These are phyloP conservation scores for Drosophila baimaii DNA, from an alignment of 1,140 invertebrate species.

Conservation along the genomic window DNA sequence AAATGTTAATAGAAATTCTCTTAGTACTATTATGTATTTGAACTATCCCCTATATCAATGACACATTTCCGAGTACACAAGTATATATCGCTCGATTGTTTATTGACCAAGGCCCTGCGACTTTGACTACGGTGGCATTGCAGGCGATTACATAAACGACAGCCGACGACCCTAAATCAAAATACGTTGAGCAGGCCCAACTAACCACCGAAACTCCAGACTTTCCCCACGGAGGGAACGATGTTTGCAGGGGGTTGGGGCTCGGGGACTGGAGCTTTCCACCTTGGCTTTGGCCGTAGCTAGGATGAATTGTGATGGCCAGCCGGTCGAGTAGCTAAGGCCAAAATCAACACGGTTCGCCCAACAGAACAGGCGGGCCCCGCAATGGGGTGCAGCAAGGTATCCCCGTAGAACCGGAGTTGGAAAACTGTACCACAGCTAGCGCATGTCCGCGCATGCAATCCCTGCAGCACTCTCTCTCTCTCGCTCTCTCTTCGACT, in stretches of 20 bases:
- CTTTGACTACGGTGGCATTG: constrained; percentile 24
- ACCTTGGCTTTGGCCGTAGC: constrained; percentile 67
- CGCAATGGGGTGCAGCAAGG: constrained; percentile 5
- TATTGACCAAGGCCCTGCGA: constrained; percentile 52
- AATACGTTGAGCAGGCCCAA: constrained; percentile 61
- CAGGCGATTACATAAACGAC: constrained; percentile 68
- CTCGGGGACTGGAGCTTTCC: neutral
- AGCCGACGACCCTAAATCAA: constrained; percentile 76
- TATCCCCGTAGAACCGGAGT: constrained; percentile 47
- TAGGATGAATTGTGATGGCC: constrained; percentile 51
- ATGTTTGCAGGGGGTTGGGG: constrained; percentile 10
- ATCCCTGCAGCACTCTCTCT: constrained; percentile 33
- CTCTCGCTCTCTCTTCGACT: constrained; percentile 22
- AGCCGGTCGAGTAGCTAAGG: constrained; percentile 56
- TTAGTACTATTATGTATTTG: neutral
- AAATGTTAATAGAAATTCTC: neutral
- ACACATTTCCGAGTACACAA: constrained; percentile 54
- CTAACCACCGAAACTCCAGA: constrained; percentile 48
- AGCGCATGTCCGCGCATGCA: constrained; percentile 75
- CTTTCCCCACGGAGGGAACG: constrained; percentile 1
- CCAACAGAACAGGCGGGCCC: neutral
- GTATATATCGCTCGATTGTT: constrained; percentile 24
- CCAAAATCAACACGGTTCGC: constrained; percentile 60
- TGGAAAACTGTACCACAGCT: constrained; percentile 76
- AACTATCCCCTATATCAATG: constrained; percentile 35